Evolutionary conservation across 1,140 invertebrate species (phyloP), one percentile per base, ranked within the genome.

Genomic region (Sitodiplosis mosellana): DNA sequence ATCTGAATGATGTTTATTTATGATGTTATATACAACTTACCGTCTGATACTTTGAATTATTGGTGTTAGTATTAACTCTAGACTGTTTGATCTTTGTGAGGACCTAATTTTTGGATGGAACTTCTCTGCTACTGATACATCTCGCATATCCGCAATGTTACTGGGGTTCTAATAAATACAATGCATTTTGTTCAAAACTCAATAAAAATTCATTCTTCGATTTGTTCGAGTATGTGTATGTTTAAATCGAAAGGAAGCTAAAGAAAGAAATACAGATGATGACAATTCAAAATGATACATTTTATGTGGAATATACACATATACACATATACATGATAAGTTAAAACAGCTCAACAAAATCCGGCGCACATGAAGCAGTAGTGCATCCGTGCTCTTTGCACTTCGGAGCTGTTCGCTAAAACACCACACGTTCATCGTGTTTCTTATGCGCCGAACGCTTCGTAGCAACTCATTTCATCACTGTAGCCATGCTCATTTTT

Each of bases 41-140:
- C 60, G 60, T 56, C 60, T 58, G 60, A 58, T 63, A 63, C 60
- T 63, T 63, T 63, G 60, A 55, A 63, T 63, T 58, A 63, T 63
- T 63, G 60, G 60, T 55, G 60, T 61, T 54, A 63, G 60, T 56
- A 63, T 63, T 56, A 63, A 63, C 58, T 63, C 60, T 60, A 63
- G 56, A 55, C 60, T 63, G 59, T 59, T 63, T 56, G 60, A 63
- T 61, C 63, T 61, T 55, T 63, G 59, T 56, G 56, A 60, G 59
- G 59, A 47, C 47, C 47, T 51, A 45, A 47, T 22, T 11, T 47
- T 40, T 47, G 46, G 18, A 15, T 33, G 22, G 38, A 42, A 40
- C 38, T 37, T 41, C 44, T 34, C 21, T 36, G 40, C n/a, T 33
- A 37, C 22, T 12, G 27, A 37, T 33, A 45, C n/a, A 37, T 45